Evolutionary conservation across 2,888 invertebrate species (phyloP).

Genomic region (Nemotelus nigrinus): DNA sequence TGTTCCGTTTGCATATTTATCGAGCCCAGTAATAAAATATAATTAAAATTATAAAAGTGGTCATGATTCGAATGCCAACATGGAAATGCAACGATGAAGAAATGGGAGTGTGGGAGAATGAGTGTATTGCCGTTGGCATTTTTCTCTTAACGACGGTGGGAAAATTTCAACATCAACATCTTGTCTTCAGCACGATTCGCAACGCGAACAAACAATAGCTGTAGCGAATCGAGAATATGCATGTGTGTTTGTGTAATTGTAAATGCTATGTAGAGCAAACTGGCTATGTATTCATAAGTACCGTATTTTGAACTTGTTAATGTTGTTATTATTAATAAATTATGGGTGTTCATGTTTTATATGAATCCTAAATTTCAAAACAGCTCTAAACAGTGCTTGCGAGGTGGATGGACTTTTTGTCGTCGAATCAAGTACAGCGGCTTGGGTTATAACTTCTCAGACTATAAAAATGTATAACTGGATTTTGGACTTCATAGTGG

Average conservation of each 20-base stretch:
- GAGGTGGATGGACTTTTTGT: too few species aligned
- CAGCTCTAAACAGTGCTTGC: background rate
- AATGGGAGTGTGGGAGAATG: conserved; percentile 54
- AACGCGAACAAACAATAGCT: background rate
- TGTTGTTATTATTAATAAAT: conserved; percentile 15
- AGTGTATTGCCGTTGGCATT: background rate
- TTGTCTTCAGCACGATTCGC: background rate
- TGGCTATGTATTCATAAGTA: background rate
- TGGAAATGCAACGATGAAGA: conserved; percentile 34
- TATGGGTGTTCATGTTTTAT: background rate
- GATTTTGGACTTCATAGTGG: too few species aligned
- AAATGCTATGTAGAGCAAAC: conserved; percentile 14
- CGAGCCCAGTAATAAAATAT: conserved; percentile 20
- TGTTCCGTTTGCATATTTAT: conserved; percentile 10
- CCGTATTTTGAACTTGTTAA: conserved; percentile 25
- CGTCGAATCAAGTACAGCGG: too few species aligned
- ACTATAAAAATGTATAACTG: too few species aligned
- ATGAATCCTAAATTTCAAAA: background rate
- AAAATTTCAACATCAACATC: conserved; percentile 50
- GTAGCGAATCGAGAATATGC: background rate
- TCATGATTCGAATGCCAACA: conserved; percentile 43
- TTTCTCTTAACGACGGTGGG: conserved; percentile 45
- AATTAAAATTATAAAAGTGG: conserved; percentile 41
- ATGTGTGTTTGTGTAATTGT: conserved; percentile 1
- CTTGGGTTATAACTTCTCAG: too few species aligned